Evolutionary conservation across 2,888 invertebrate genomes (phyloP).

Genomic region (Eucriotettix oculatus): DNA sequence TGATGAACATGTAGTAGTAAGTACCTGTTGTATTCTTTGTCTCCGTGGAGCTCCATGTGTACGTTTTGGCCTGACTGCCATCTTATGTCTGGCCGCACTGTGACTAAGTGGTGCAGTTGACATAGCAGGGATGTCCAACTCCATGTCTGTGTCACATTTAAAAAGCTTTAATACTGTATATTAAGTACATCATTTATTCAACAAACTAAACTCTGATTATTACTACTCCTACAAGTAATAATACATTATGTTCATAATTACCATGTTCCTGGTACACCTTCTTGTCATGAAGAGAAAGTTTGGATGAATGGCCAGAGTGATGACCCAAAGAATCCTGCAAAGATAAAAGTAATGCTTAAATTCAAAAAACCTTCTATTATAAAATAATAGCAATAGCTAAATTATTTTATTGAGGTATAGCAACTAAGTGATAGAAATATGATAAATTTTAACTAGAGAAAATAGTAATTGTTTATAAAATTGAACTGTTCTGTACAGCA

Average conservation of each 20-base stretch:
- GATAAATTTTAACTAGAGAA: too few species aligned
- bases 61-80: constrained; percentile 57
- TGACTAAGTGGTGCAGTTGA: constrained; percentile 49
- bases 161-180: too few species aligned
- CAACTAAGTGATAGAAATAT: too few species aligned
- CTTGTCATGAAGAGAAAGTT: constrained; percentile 27
- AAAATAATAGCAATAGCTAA: too few species aligned
- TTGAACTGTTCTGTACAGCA: too few species aligned
- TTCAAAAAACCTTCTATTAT: too few species aligned
- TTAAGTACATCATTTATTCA: too few species aligned
- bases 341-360: neutral
- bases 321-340: constrained; percentile 28
- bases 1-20: too few species aligned
- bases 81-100: constrained; percentile 64
- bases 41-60: constrained; percentile 57
- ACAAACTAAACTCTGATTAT: too few species aligned
- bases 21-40: constrained; percentile 31
- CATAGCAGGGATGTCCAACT: constrained; percentile 23
- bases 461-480: too few species aligned
- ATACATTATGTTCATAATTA: constrained; percentile 1
- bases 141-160: constrained; percentile 18
- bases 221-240: neutral
- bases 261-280: constrained; percentile 13
- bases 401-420: too few species aligned
- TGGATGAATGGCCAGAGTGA: constrained; percentile 26